Percentiles rank a stretch among this genome's conserved stretches.
Conservation (phyloP, 2,113 vertebrate genomes). For the Protobothrops mucrosquamatus region DNA sequence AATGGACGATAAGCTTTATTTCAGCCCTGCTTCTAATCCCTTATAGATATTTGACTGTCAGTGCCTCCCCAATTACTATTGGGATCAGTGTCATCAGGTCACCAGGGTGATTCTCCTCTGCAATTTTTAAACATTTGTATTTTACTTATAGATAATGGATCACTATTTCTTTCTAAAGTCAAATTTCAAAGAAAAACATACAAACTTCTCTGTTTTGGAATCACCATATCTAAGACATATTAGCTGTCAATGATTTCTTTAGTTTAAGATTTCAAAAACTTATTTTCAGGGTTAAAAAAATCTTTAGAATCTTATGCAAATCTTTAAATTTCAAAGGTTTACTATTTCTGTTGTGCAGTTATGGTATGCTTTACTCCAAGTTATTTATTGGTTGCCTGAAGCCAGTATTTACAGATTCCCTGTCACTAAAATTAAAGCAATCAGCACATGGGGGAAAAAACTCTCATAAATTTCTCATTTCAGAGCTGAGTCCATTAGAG, state of each 20-base stretch:
- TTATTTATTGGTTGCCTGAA: neutral
- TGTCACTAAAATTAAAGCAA: neutral
- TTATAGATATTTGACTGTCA: neutral
- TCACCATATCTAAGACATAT: neutral
- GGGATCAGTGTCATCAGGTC: neutral
- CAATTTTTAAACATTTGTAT: neutral
- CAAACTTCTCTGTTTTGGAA: neutral
- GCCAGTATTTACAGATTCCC: neutral
- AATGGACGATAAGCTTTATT: neutral
- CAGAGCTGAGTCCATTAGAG: neutral
- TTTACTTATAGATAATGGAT: neutral
- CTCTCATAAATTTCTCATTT: neutral
- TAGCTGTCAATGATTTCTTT: neutral
- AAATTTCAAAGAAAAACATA: neutral
- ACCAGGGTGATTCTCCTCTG: neutral
- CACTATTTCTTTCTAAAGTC: neutral
- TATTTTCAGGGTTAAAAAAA: neutral
- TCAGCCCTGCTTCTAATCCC: neutral
- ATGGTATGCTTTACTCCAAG: neutral
- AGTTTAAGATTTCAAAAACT: neutral
- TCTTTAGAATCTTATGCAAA: neutral
- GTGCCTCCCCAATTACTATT: neutral
- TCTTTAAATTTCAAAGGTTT: neutral
- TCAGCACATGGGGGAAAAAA: neutral
- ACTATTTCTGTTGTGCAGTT: neutral